phyloP scores from a whole-genome alignment of 2,888 invertebrate genomes.

The Apomyelois bistriatella region DNA sequence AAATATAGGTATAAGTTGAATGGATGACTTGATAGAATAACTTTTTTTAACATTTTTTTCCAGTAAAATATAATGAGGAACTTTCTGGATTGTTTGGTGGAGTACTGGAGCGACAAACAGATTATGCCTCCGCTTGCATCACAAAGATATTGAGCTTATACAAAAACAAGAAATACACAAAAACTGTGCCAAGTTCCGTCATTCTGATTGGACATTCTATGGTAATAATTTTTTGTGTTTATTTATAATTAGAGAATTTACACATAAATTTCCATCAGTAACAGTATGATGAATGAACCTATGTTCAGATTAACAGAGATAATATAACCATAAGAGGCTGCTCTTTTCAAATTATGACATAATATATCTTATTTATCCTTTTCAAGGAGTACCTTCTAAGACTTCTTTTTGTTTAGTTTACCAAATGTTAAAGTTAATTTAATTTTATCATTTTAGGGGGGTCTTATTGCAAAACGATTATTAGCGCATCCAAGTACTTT shows the following conservation, averaged over 20 bases:
- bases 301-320: too few relatives aligned
- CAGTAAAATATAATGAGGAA: conserved; percentile 93
- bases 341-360: too few relatives aligned
- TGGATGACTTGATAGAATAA: too few relatives aligned
- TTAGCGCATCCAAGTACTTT: conserved; percentile 80
- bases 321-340: too few relatives aligned
- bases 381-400: too few relatives aligned
- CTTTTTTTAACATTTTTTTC: too few relatives aligned
- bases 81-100: conserved; percentile 93
- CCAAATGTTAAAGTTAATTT: too few relatives aligned
- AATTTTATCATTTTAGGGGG: conserved; percentile 80
- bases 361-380: too few relatives aligned
- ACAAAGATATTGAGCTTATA: conserved; percentile 88
- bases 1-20: too few relatives aligned
- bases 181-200: conserved; percentile 79
- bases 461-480: conserved; percentile 88
- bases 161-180: conserved; percentile 60
- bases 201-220: conserved; percentile 97
- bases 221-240: conserved; percentile 72
- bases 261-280: too few relatives aligned
- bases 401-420: too few relatives aligned
- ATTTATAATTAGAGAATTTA: background rate
- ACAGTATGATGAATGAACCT: too few relatives aligned
- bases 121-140: conserved; percentile 85
- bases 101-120: conserved; percentile 87